Conservation (phyloP, 2,797 vertebrate species). For the Hydrocynus forskahlii region DNA sequence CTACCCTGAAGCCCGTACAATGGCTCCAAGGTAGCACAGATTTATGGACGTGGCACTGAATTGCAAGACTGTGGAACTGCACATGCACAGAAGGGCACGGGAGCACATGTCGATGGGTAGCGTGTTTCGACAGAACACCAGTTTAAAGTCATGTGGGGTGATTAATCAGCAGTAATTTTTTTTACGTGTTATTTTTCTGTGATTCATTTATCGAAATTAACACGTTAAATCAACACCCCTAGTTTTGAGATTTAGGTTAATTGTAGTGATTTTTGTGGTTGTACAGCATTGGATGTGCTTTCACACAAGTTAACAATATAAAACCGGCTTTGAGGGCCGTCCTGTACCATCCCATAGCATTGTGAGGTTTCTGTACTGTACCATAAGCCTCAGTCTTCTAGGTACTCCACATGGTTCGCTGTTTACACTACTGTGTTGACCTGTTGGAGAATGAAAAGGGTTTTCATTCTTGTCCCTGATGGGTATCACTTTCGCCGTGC, state of each 20-base stretch:
- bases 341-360: background rate
- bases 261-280: conserved; percentile 11
- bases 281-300: background rate
- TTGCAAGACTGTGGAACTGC: too few species aligned
- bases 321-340: background rate
- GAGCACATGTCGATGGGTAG: too few species aligned
- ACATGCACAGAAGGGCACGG: too few species aligned
- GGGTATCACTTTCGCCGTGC: background rate
- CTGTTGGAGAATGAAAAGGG: conserved; percentile 6
- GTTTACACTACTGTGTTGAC: conserved; percentile 19
- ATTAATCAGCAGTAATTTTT: too few species aligned
- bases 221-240: too few species aligned
- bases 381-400: background rate
- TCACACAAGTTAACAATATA: background rate
- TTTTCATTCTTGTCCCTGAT: background rate
- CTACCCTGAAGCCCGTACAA: too few species aligned
- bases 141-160: too few species aligned
- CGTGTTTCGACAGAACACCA: too few species aligned
- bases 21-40: too few species aligned
- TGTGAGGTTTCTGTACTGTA: background rate
- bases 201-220: too few species aligned
- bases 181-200: too few species aligned
- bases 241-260: background rate
- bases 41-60: too few species aligned
- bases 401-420: background rate